Evolutionary conservation across 2,113 vertebrate species (phyloP).

Genomic region (Cepphus grylle): DNA sequence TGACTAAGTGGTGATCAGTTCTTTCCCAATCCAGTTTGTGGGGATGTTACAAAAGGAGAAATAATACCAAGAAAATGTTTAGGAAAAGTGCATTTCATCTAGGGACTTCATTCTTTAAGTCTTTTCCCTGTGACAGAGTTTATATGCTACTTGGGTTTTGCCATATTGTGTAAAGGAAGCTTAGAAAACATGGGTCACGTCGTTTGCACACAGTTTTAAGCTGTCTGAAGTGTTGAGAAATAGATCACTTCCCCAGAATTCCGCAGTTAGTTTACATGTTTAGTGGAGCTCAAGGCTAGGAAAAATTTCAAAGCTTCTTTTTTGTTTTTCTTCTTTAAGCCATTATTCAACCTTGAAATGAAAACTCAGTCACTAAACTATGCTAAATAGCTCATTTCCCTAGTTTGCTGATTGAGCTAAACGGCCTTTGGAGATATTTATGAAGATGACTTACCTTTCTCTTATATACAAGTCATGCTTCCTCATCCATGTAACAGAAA

Average conservation of each 20-base stretch:
- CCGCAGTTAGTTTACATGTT: constrained; percentile 10
- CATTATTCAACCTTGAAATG: constrained; percentile 47
- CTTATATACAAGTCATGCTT: background rate
- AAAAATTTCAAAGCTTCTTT: constrained; percentile 6
- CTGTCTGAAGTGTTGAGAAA: constrained; percentile 24
- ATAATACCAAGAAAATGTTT: background rate
- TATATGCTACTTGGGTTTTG: background rate
- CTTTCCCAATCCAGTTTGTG: background rate
- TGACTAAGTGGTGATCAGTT: background rate
- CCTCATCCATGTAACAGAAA: background rate
- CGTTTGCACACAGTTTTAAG: background rate
- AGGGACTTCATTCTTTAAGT: background rate
- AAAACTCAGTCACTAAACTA: constrained; percentile 1
- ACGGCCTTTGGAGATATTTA: constrained; percentile 8
- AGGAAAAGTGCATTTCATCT: background rate
- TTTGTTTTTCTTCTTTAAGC: constrained; percentile 27
- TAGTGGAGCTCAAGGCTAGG: background rate
- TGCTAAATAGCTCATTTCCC: constrained; percentile 8
- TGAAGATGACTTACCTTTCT: background rate
- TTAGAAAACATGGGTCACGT: background rate
- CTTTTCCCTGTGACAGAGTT: background rate
- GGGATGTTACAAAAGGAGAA: background rate
- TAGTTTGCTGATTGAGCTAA: constrained; percentile 2
- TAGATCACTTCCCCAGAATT: background rate
- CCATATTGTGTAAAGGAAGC: background rate